These are phyloP conservation scores for Halcyon chelicuti DNA, from an alignment of 2,797 vertebrate species.

Conservation along the genomic window DNA sequence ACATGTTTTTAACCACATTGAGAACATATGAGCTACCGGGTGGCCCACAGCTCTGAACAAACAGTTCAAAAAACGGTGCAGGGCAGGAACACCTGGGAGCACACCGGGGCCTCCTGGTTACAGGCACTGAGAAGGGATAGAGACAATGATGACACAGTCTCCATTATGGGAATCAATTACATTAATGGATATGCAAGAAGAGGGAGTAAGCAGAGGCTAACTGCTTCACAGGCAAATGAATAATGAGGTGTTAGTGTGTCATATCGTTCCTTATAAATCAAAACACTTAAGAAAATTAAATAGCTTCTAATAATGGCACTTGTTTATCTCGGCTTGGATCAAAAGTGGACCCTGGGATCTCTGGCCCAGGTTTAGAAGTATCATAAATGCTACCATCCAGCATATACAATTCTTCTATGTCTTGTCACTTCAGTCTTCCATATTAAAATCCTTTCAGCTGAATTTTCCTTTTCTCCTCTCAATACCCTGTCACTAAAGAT, in stretches of 20 bases:
- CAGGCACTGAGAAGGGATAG: not conserved
- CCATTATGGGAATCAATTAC: slow-evolving; percentile 2
- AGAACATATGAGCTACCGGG: not conserved
- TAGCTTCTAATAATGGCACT: not conserved
- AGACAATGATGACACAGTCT: not conserved
- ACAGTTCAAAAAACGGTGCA: not conserved
- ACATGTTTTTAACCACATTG: not conserved
- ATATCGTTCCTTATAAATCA: not conserved
- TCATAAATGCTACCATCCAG: not conserved
- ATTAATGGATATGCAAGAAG: not conserved
- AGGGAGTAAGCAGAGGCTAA: not conserved
- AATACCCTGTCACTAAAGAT: not conserved
- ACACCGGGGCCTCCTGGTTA: not conserved
- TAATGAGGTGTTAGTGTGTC: slow-evolving; percentile 2
- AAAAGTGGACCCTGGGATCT: not conserved
- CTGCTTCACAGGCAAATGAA: not conserved
- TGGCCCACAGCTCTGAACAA: not conserved
- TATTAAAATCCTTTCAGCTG: not conserved
- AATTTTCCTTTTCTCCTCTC: not conserved
- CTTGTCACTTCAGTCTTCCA: not conserved
- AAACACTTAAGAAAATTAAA: slow-evolving; percentile 64
- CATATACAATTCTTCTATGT: not conserved
- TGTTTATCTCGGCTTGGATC: slow-evolving; percentile 13
- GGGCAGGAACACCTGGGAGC: not conserved
- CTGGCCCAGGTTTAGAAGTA: not conserved